phyloP scores from a whole-genome alignment of 2,888 invertebrate genomes.

The Orthosia gracilis region DNA sequence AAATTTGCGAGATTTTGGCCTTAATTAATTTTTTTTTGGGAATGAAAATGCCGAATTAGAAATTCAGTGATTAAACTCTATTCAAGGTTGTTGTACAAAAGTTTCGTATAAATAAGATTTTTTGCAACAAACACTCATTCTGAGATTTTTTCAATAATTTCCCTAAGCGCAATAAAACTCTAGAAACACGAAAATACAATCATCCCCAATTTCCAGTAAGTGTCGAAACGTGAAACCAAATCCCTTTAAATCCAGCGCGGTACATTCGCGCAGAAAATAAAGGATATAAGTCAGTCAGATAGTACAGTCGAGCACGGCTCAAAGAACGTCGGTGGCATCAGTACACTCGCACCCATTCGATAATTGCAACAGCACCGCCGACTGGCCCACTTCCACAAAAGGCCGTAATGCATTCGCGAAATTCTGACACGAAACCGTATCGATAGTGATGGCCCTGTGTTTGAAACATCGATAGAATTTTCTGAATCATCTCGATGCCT shows the following conservation, averaged over 20 bases:
- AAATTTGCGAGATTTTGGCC: constrained; percentile 32
- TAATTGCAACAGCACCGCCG: constrained; percentile 75
- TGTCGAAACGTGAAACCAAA: constrained; percentile 68
- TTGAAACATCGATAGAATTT: constrained; percentile 69
- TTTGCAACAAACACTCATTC: background rate
- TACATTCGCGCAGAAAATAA: constrained; percentile 67
- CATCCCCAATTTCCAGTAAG: constrained; percentile 31
- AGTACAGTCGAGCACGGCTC: constrained; percentile 72
- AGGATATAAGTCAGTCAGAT: constrained; percentile 55
- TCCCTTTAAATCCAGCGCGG: constrained; percentile 67
- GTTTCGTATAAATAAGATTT: background rate
- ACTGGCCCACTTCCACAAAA: constrained; percentile 77
- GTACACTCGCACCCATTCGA: constrained; percentile 73
- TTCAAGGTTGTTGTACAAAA: background rate
- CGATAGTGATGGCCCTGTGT: constrained; percentile 68
- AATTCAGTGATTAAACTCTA: constrained; percentile 5
- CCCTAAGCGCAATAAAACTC: constrained; percentile 7
- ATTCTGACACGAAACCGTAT: constrained; percentile 71
- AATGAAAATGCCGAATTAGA: constrained; percentile 41
- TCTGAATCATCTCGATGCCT: constrained; percentile 59
- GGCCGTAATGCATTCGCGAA: constrained; percentile 77
- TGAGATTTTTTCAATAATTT: background rate
- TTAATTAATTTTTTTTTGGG: constrained; percentile 25
- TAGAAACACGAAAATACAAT: constrained; percentile 37
- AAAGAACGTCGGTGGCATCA: constrained; percentile 67